Evolutionary conservation across 2,888 invertebrate genomes (phyloP), one percentile per base, ranked within the genome.

Genomic region (Heliconius sara): DNA sequence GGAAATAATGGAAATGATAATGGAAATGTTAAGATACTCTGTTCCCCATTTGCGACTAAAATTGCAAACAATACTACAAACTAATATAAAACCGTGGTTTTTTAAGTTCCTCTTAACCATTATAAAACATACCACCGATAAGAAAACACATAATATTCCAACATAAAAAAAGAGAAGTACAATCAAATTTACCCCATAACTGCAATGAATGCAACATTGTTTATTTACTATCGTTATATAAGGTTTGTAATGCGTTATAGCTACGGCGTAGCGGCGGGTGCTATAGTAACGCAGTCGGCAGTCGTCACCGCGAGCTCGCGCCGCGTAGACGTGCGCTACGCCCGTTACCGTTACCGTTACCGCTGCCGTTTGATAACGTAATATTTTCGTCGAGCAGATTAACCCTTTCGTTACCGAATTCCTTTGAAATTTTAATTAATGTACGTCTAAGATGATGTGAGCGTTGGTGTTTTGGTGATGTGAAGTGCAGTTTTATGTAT

Each of bases 261-360:
- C 84, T 91, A 92, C 91, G 83, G 80, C 86, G 85, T 85, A 93
- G 92, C 88, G 91, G 86, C 92, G 92, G 93, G 87, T 91, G 91
- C 94, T 93, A 94, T 94, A 93, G 94, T 89, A 92, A 94, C 94
- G 86, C 93, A 94, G 93, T 94, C 89, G 89, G 86, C 93, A 94
- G 93, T 94, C 89, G 89, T 87, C 87, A 88, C 86, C 90, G 89
- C 89, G 91, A 87, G 87, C 87, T 85, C 90, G 87, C 83, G 83
- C 87, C 89, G 92, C 92, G 92, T 92, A 92, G 92, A 93, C 94
- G 93, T 87, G 88, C 39, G 79, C 74, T 78, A 80, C 68, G 72
- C 19, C 60, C 66, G 63, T 74, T 77, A 78, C 52, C 60, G 60
- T 57, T 57, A 52, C 47, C 47, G 57, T 22, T 22, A 57, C 22